Conservation (phyloP, 2,888 invertebrate genomes). For the Litoditis marina region DNA sequence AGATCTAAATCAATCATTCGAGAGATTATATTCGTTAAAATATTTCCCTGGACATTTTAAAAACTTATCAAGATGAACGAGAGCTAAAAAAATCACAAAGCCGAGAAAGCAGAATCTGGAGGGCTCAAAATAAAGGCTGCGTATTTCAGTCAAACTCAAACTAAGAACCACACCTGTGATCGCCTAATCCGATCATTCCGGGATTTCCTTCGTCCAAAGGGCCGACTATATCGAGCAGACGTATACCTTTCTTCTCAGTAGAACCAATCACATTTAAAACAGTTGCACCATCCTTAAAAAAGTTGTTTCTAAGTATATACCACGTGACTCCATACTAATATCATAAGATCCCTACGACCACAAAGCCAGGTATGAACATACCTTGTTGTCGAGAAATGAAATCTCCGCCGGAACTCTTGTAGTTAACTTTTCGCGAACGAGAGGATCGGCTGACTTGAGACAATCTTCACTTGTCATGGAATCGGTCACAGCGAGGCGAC, state of each 20-base stretch:
- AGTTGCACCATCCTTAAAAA: conserved; percentile 41
- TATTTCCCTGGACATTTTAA: not conserved
- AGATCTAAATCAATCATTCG: too few species aligned
- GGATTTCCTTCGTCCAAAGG: conserved; percentile 53
- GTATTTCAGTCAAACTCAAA: too few species aligned
- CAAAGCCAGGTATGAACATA: not conserved
- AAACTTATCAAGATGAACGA: too few species aligned
- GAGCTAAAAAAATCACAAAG: too few species aligned
- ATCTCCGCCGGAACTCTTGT: conserved; percentile 64
- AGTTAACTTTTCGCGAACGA: conserved; percentile 11
- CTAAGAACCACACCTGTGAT: conserved; percentile 29
- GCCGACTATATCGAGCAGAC: conserved; percentile 47
- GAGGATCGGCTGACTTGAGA: conserved; percentile 24
- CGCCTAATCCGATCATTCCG: conserved; percentile 40
- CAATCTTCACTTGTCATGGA: conserved; percentile 30
- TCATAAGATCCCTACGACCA: too few species aligned
- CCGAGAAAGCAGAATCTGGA: too few species aligned
- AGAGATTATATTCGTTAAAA: not conserved
- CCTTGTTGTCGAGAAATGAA: conserved; percentile 74
- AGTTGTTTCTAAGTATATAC: not conserved
- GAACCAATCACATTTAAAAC: conserved; percentile 42
- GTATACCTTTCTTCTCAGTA: conserved; percentile 25
- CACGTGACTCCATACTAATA: too few species aligned
- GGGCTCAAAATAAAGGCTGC: too few species aligned
- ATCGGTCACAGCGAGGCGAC: conserved; percentile 22